Evolutionary conservation across 2,797 vertebrate species (phyloP).

Genomic region (Petrocephalus schoutedeni): DNA sequence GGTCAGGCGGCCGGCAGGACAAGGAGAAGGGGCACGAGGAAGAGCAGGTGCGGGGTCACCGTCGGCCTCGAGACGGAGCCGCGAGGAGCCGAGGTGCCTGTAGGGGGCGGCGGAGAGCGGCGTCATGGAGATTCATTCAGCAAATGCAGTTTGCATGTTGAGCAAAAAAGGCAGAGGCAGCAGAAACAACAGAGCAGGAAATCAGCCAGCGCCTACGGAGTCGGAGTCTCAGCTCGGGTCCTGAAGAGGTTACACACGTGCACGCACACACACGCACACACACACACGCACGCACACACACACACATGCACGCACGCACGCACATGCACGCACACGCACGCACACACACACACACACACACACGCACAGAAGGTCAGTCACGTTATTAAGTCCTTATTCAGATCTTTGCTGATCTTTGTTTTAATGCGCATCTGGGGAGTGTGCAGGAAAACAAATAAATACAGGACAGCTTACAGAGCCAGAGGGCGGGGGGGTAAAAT

Average conservation of each 20-base stretch:
- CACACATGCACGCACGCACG: neutral
- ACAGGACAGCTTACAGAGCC: conserved; percentile 49
- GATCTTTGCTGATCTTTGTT: conserved; percentile 38
- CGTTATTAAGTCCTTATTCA: conserved; percentile 1
- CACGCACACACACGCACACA: neutral
- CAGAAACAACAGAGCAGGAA: conserved; percentile 21
- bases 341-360: conserved; percentile 17
- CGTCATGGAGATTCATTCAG: neutral
- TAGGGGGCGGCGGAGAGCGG: neutral
- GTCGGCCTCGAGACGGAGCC: conserved; percentile 27
- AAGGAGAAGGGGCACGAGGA: conserved; percentile 43
- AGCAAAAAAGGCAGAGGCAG: neutral
- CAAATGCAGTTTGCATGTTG: neutral
- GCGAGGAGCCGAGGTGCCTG: conserved; percentile 39
- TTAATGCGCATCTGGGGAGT: conserved; percentile 41
- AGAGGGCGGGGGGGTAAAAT: conserved; percentile 61
- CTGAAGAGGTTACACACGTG: conserved; percentile 33
- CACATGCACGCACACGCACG: conserved; percentile 29
- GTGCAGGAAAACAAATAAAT: conserved; percentile 66
- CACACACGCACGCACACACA: neutral
- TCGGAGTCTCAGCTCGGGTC: conserved; percentile 50
- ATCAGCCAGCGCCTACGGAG: conserved; percentile 51
- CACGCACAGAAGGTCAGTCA: conserved; percentile 34
- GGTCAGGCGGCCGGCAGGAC: conserved; percentile 49
- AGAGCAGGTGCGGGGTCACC: conserved; percentile 26